phyloP scores from a whole-genome alignment of 2,797 vertebrate genomes.

The Hydrocynus forskahlii region DNA sequence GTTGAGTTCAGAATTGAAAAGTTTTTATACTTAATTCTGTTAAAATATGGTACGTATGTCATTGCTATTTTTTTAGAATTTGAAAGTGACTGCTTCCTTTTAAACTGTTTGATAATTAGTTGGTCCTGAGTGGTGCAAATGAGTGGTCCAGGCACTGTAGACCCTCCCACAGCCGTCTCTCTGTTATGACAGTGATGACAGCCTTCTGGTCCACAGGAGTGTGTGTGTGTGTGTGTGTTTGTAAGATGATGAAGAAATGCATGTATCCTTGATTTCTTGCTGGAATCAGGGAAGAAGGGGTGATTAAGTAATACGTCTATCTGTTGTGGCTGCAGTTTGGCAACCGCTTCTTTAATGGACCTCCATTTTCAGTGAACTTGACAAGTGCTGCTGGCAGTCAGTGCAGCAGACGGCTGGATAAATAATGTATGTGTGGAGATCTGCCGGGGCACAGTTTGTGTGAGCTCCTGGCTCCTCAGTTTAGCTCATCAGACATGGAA shows the following conservation, averaged over 20 bases:
- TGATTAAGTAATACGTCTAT: conserved; percentile 15
- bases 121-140: no score
- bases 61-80: no score
- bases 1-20: no score
- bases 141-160: no score
- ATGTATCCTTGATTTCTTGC: background rate
- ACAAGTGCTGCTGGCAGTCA: conserved; percentile 47
- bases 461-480: conserved; percentile 33
- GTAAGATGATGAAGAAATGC: background rate
- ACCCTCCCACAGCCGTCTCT: no score
- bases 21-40: no score
- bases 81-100: no score
- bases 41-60: no score
- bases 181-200: background rate
- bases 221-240: conserved; percentile 2
- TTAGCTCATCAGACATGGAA: conserved; percentile 34
- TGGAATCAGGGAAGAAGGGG: background rate
- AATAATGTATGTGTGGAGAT: conserved; percentile 43
- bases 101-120: no score
- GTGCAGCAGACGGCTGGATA: conserved; percentile 38
- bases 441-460: conserved; percentile 39
- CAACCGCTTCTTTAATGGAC: conserved; percentile 40
- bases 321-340: conserved; percentile 27
- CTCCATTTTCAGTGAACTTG: conserved; percentile 25
- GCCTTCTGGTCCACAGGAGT: background rate